phyloP scores from a whole-genome alignment of 2,113 vertebrate species.

The Sinocyclocheilus grahami region DNA sequence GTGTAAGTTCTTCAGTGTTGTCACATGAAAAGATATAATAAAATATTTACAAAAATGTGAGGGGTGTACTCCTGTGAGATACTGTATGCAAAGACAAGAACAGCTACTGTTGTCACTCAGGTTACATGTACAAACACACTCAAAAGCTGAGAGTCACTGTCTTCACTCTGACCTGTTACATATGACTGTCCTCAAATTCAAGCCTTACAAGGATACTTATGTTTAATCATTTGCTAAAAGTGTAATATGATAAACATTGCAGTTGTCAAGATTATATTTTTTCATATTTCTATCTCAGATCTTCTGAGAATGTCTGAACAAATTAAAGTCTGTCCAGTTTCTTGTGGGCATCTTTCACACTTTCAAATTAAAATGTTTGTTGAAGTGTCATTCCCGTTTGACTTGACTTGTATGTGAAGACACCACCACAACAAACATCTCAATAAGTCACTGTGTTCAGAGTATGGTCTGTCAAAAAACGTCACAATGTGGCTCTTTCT shows the following conservation, averaged over 20 bases:
- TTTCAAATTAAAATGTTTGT: slow-evolving; percentile 1
- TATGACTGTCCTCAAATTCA: background rate
- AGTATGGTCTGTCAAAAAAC: background rate
- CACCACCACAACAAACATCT: too few species aligned
- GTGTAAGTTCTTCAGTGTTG: too few species aligned
- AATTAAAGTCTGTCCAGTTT: background rate
- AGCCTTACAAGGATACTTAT: background rate
- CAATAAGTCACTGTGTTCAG: slow-evolving; percentile 37
- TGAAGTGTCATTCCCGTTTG: background rate
- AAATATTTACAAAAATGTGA: too few species aligned
- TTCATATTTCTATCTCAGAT: background rate
- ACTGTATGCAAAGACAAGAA: slow-evolving; percentile 19
- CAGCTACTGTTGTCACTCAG: slow-evolving; percentile 65
- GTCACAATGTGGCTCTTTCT: slow-evolving; percentile 25
- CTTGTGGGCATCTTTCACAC: background rate
- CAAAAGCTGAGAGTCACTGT: background rate
- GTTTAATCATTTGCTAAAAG: background rate
- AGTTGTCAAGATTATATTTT: background rate
- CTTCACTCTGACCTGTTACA: background rate
- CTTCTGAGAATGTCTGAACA: background rate
- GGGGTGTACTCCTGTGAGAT: too few species aligned
- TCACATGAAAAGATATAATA: too few species aligned
- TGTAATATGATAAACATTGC: background rate
- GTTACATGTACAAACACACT: background rate
- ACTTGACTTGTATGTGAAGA: slow-evolving; percentile 15